Base-by-base conservation (phyloP, 2,797 vertebrate species). In the Coluber constrictor region DNA sequence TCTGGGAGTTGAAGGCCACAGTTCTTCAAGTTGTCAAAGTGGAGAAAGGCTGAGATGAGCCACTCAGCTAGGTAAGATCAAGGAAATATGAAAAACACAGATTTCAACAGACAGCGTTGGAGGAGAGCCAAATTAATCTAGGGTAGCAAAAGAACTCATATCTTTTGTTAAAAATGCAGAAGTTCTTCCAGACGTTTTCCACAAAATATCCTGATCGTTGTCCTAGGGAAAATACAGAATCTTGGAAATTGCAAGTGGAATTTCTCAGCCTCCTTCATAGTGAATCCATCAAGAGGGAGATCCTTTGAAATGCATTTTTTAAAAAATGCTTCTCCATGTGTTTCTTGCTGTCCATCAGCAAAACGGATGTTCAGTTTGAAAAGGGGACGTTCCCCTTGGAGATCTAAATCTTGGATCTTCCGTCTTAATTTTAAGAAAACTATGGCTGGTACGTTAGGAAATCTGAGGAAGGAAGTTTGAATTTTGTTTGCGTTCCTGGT, bases 81-180 rank as follows among this genome's bases (percentile, higher is more conserved):
- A n/a, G 63, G 29, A 29, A 66, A 66, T 15, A n/a, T 5, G 29
- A 70, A 32, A 15, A 70, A 32, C 6, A 32, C n/a, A 66, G 4
- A 13, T 13, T n/a, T 29, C 27, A 32, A 0, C 0, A 18, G 63
- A 3, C n/a, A 32, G 6, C 0, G 1, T 32, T 18, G 66, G 1
- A 32, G 66, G 66, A 7, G 13, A 70, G n/a, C 5, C 0, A 0
- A 32, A 70, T 70, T 70, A 70, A 32, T 70, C 66, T 70, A 32
- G 15, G 12, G 66, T 70, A 70, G n/a, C 66, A 70, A 32, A 70
- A 70, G n/a, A 32, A 5, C 11, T 63, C 61, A 29, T 66, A 66
- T n/a, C 12, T 66, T 66, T 66, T 8, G 16, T 74, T 74, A 74
- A 74, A 37, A 32, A 32, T 32, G 32, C n/a, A 74, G 70, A 43